Evolutionary conservation across 2,888 invertebrate species (phyloP), one percentile per base, ranked within the genome.

Genomic region (Ophion ellenae): DNA sequence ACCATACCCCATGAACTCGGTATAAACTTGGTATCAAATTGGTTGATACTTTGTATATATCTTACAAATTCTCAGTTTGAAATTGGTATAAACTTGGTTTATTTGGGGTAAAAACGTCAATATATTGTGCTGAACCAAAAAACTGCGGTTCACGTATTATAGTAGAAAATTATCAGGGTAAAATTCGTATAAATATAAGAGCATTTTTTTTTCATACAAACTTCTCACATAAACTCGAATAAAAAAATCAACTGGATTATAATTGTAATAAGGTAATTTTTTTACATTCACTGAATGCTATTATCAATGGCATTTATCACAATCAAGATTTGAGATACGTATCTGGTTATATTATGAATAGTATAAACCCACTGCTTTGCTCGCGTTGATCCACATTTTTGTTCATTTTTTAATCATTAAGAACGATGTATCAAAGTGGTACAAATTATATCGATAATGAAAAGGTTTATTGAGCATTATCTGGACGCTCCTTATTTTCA

Each of bases 41-140:
- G 63, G 63, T 63, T 63, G 63, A 63, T 6, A 63, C 63, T 63
- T 63, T 24, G 24, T 24, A 63, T 24, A n/a, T 24, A 63, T 63
- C 63, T 63, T n/a, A 63, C 63, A 63, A 63, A 63, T 63, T 63
- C 63, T 63, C 63, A 63, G n/a, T 63, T 24, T 63, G 7, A 63
- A 24, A 63, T 63, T 63, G 63, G 24, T 63, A 63, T 63, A 24
- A 63, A 6, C 63, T 63, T 63, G n/a, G 24, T 63, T 24, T 24
- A 63, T 63, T 63, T 63, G 1, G 63, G 63, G 63, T 63, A 63
- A 63, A 63, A 63, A 63, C 24, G 28, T 17, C 63, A 63, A 63
- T 7, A 63, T 63, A 63, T n/a, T 63, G n/a, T 63, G 24, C n/a
- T 0, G 63, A 20, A 24, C 20, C 63, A 63, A 24, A n/a, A 63